These are phyloP conservation scores for Drosophila subobscura DNA, from an alignment of 1,140 invertebrate species.

Conservation along the genomic window DNA sequence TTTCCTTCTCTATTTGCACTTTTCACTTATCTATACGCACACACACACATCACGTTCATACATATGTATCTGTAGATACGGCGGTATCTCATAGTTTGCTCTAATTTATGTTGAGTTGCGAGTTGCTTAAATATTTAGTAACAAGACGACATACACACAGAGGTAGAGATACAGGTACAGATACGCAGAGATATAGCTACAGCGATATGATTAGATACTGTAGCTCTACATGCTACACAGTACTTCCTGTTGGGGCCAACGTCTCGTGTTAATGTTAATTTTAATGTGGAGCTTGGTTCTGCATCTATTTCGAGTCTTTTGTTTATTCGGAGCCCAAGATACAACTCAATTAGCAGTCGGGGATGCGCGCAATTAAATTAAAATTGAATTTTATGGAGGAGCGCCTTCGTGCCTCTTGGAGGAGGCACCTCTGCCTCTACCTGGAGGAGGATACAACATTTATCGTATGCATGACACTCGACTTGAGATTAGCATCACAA, in stretches of 20 bases:
- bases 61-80: slow-evolving; percentile 17
- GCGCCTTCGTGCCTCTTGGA: slow-evolving; percentile 24
- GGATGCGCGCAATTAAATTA: slow-evolving; percentile 76
- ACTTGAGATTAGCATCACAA: slow-evolving; percentile 79
- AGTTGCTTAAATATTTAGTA: slow-evolving; percentile 81
- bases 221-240: background rate
- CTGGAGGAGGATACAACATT: slow-evolving; percentile 50
- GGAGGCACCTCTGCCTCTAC: slow-evolving; percentile 35
- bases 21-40: slow-evolving; percentile 64
- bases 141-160: slow-evolving; percentile 48
- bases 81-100: slow-evolving; percentile 62
- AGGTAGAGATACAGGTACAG: slow-evolving; percentile 16
- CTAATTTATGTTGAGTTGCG: slow-evolving; percentile 57
- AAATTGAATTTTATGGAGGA: slow-evolving; percentile 77
- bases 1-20: slow-evolving; percentile 69
- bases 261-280: slow-evolving; percentile 55
- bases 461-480: slow-evolving; percentile 78
- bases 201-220: slow-evolving; percentile 73
- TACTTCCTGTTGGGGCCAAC: slow-evolving; percentile 62
- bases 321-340: slow-evolving; percentile 4
- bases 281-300: slow-evolving; percentile 45
- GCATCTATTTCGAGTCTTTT: slow-evolving; percentile 5
- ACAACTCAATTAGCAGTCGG: slow-evolving; percentile 75
- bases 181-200: slow-evolving; percentile 21
- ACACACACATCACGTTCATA: slow-evolving; percentile 13